Evolutionary conservation across 1,140 invertebrate genomes (phyloP), one percentile per base, ranked within the genome.

Genomic region (Potamilus streckersoni): DNA sequence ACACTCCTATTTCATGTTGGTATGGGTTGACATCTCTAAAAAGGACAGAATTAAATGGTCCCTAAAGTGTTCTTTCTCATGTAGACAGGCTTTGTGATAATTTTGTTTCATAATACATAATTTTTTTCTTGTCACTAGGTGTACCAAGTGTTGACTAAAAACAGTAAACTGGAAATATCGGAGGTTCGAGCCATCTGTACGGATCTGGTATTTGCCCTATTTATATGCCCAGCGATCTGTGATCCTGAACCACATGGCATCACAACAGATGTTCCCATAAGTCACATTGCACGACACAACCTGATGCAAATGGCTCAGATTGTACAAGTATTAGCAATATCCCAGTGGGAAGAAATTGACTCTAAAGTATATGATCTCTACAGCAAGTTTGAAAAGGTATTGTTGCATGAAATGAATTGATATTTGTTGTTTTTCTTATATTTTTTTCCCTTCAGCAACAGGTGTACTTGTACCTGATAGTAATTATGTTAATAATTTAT

Each of bases 161-260:
- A 65, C 79, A 90, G 71, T 87, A 93, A 91, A 91, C 93, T 78
- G 91, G 94, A 83, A 93, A 93, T 14, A 94, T 74, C 78, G 20
- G 83, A 90, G 75, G 89, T 89, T 1, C 65, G 87, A 62, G 83
- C 89, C 19, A 87, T 99, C 82, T 96, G 96, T 86, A 96, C 95
- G 1, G 97, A 99, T 87, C 91, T 99, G 23, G 94, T 99, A 16
- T 96, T 99, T 87, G 95, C 95, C 3, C 93, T 96, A 82, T 98
- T 98, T 82, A 96, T 99, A 75, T 99, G 97, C 86, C 96, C 97
- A 14, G 97, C 97, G 0, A 96, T 99, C 64, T 95, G 97, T 49
- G 96, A 98, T 91, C 97, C 98, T 0, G 97, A 99, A 90, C 94
- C 96, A 1, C 95, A 97, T 89, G 97, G 97, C n/a, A 96, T 99